Percentiles rank a stretch among this genome's conserved stretches.
phyloP scores from a whole-genome alignment of 2,888 invertebrate species.

The Melikaiella ostensackeni region DNA sequence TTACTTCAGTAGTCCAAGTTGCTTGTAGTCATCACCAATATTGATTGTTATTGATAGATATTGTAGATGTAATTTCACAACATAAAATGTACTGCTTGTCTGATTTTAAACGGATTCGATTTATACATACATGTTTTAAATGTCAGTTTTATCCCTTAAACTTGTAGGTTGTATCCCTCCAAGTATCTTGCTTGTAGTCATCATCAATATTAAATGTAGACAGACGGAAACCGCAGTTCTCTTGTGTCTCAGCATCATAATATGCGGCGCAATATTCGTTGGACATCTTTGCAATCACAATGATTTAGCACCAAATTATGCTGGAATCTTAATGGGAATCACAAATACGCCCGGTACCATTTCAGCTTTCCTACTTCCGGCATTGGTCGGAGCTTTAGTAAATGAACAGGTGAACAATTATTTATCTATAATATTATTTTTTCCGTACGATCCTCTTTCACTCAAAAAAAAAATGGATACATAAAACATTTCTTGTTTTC shows the following conservation, averaged over 20 bases:
- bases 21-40: slow-evolving; percentile 66
- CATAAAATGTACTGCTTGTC: too few species aligned
- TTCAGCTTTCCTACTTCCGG: slow-evolving; percentile 71
- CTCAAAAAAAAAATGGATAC: not conserved
- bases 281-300: slow-evolving; percentile 74
- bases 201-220: slow-evolving; percentile 69
- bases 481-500: too few species aligned
- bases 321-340: slow-evolving; percentile 75
- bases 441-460: not conserved
- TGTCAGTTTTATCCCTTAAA: too few species aligned
- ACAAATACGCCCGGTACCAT: slow-evolving; percentile 74
- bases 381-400: slow-evolving; percentile 67
- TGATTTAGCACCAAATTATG: slow-evolving; percentile 73
- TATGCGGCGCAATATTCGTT: slow-evolving; percentile 70
- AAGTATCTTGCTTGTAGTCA: slow-evolving; percentile 63
- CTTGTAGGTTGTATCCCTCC: slow-evolving; percentile 68
- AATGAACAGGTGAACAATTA: slow-evolving; percentile 64
- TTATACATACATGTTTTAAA: too few species aligned
- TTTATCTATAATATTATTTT: not conserved
- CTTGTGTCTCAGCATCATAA: slow-evolving; percentile 66
- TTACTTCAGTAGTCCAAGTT: slow-evolving; percentile 70
- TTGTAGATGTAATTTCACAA: too few species aligned
- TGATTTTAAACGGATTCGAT: too few species aligned
- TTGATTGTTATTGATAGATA: slow-evolving; percentile 66
- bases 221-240: slow-evolving; percentile 61